Conservation (phyloP, 2,113 vertebrate genomes). For the human (Homo sapiens) region DNA sequence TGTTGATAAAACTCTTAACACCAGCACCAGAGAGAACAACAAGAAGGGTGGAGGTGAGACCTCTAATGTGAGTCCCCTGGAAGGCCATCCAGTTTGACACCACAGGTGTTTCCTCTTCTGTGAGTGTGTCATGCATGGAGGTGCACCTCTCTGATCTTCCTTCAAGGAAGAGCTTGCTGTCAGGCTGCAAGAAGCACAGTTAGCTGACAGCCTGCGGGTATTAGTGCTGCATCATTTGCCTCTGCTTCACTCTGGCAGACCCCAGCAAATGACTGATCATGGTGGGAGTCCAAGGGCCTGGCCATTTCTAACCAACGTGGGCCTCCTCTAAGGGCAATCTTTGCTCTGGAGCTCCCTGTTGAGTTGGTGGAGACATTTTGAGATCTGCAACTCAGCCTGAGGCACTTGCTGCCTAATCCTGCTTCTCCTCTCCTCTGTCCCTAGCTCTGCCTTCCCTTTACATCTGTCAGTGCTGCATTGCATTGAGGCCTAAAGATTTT, state of each 20-base stretch:
- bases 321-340: fast-evolving
- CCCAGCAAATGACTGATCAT: background rate
- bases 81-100: background rate
- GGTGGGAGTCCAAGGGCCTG: background rate
- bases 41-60: fast-evolving
- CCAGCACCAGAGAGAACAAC: background rate
- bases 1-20: background rate
- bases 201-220: background rate
- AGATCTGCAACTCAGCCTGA: background rate
- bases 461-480: fast-evolving
- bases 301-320: background rate
- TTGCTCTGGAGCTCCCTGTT: background rate
- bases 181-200: background rate
- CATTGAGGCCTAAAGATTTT: background rate
- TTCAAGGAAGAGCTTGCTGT: background rate
- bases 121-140: background rate
- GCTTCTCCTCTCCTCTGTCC: background rate
- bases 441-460: background rate
- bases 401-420: fast-evolving
- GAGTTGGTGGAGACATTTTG: background rate
- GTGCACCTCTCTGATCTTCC: too few species aligned
- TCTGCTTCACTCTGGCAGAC: background rate
- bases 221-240: fast-evolving
- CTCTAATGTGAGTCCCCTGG: background rate
- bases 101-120: background rate